A percentile compares a stretch with the other conserved stretches of the same genome.
Evolutionary conservation across 1,140 invertebrate species (phyloP).

Genomic region (Nephotettix cincticeps): DNA sequence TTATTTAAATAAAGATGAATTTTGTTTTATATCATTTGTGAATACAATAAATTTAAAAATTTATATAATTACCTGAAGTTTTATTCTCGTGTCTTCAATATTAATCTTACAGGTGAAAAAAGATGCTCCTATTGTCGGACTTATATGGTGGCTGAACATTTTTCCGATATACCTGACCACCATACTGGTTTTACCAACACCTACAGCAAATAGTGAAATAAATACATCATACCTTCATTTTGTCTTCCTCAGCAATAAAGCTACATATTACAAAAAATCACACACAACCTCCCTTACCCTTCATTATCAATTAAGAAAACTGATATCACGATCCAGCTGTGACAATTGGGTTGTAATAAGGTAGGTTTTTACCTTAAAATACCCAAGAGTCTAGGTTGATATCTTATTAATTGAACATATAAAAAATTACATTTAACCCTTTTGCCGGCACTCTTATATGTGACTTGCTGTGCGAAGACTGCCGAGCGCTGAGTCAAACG

Average conservation of each 20-base stretch:
- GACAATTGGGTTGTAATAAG: constrained; percentile 11
- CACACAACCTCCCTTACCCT: neutral
- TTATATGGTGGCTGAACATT: constrained; percentile 67
- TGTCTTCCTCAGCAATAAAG: neutral
- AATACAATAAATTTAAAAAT: too few relatives aligned
- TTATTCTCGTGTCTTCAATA: constrained; percentile 64
- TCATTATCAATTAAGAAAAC: neutral
- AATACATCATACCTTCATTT: neutral
- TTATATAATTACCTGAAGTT: constrained; percentile 74
- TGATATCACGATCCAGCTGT: constrained; percentile 2
- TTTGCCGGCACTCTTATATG: too few relatives aligned
- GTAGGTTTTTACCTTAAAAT: too few relatives aligned
- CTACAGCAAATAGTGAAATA: constrained; percentile 58
- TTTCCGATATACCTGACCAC: constrained; percentile 78
- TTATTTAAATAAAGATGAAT: too few relatives aligned
- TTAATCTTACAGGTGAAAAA: constrained; percentile 84
- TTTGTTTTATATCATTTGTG: too few relatives aligned
- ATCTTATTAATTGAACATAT: too few relatives aligned
- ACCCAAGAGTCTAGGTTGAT: too few relatives aligned
- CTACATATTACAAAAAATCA: neutral
- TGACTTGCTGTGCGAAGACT: too few relatives aligned
- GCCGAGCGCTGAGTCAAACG: too few relatives aligned
- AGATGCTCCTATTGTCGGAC: constrained; percentile 84
- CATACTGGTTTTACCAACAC: constrained; percentile 85
- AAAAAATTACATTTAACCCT: too few relatives aligned